Base-by-base conservation (phyloP, 2,113 vertebrate species). In the Lucifuga dentata region DNA sequence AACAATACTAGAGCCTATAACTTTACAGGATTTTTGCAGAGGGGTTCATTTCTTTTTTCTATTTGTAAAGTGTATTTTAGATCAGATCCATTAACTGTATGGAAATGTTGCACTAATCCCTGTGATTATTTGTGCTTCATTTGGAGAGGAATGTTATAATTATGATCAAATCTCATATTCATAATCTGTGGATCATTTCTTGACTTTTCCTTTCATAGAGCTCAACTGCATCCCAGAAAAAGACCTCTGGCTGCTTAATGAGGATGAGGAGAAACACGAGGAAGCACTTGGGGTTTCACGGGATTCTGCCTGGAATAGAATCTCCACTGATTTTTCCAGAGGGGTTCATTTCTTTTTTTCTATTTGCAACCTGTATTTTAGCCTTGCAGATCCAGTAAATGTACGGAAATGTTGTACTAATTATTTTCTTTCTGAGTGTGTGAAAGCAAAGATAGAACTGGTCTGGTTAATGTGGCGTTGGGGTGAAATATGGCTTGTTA, bases 381-480 rank as follows among this genome's bases (percentile, higher is more conserved):
- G 7, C 46, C 19, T 63, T 58, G 35, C 20, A 46, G 16, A 56
- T 43, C 29, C 11, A 65, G 79, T 74, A 23, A 8, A 43, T 39
- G 59, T 26, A 57, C 67, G 64, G 81, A 74, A 80, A 83, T 78
- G 77, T 7, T 73, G 50, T 57, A 39, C 72, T 73, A 78, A 87
- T 73, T 74, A 71, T 73, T 46, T 62, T 76, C 69, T 80, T 33
- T 74, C 60, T 35, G 32, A 64, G 63, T 92, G 15, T 83, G 96
- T 97, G 80, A 88, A 87, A 86, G 81, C 80, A 62, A 66, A 77
- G 82, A 77, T 80, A 81, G 75, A 78, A 68, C 62, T 73, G 84
- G 85, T 66, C 40, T 29, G 45, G 60, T 82, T 85, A 76, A 90
- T 86, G 89, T 77, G 80, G 80, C 12, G 50, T 59, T 41, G 48